Evolutionary conservation across 2,797 vertebrate genomes (phyloP).

Genomic region (Enteromius unitaeniatus): DNA sequence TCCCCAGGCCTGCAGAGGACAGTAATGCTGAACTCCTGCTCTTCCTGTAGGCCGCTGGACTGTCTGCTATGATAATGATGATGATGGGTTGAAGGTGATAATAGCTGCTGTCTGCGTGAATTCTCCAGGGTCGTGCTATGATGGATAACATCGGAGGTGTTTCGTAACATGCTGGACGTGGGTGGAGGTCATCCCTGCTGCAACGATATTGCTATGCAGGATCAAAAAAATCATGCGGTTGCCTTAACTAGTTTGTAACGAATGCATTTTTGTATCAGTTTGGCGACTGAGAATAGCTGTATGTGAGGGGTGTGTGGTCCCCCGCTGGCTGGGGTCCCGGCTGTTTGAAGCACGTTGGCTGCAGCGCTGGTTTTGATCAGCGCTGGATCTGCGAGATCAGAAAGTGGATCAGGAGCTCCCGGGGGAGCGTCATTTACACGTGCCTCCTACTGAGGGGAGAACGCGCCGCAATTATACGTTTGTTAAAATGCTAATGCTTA

Average conservation of each 20-base stretch:
- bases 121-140: slow-evolving; percentile 39
- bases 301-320: slow-evolving; percentile 72
- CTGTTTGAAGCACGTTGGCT: slow-evolving; percentile 80
- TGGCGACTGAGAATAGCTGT: slow-evolving; percentile 74
- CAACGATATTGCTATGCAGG: slow-evolving; percentile 69
- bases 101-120: slow-evolving; percentile 40
- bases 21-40: slow-evolving; percentile 23
- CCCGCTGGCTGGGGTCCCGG: slow-evolving; percentile 67
- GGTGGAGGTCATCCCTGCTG: slow-evolving; percentile 78
- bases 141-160: slow-evolving; percentile 60
- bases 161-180: slow-evolving; percentile 71
- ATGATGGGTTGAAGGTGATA: slow-evolving; percentile 48
- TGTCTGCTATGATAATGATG: slow-evolving; percentile 40
- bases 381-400: slow-evolving; percentile 77
- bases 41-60: slow-evolving; percentile 27
- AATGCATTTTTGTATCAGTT: slow-evolving; percentile 63
- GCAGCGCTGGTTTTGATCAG: slow-evolving; percentile 79
- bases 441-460: slow-evolving; percentile 75
- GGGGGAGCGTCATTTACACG: slow-evolving; percentile 76
- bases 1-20: slow-evolving; percentile 25
- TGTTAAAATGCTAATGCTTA: slow-evolving; percentile 74
- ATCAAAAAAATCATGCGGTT: slow-evolving; percentile 70
- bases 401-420: slow-evolving; percentile 80
- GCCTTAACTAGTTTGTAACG: slow-evolving; percentile 12
- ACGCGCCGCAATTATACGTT: slow-evolving; percentile 76